phyloP scores from a whole-genome alignment of 2,797 vertebrate species.

The Dendrocincla fuliginosa region DNA sequence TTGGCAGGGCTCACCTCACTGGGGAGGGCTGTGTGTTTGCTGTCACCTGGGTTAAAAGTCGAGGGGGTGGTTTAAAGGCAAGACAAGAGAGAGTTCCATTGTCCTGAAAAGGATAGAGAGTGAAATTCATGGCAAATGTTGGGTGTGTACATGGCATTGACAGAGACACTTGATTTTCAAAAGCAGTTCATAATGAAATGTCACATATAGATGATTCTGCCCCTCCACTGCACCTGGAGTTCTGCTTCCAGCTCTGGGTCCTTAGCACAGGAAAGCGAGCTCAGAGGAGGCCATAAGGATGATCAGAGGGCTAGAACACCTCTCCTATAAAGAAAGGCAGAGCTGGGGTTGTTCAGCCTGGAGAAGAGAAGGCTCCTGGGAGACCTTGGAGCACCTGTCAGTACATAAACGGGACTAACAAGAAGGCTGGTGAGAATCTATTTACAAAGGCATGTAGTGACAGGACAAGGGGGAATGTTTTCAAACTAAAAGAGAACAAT shows the following conservation, averaged over 20 bases:
- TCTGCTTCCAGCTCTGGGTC: not conserved
- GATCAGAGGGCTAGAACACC: not conserved
- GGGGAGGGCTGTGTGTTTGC: not conserved
- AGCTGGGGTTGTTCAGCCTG: not conserved
- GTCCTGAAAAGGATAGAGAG: not conserved
- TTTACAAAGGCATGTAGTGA: not conserved
- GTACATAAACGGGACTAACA: not conserved
- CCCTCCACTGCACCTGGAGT: not conserved
- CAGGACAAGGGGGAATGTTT: not conserved
- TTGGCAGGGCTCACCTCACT: rapidly evolving
- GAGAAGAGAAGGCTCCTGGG: not conserved
- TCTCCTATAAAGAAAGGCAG: not conserved
- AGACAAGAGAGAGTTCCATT: not conserved
- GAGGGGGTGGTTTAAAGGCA: not conserved
- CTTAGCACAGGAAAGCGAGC: not conserved
- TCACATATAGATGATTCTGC: rapidly evolving
- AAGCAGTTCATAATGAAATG: not conserved
- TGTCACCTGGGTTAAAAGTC: rapidly evolving
- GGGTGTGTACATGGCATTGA: rapidly evolving
- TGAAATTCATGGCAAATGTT: not conserved
- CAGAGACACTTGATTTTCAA: not conserved
- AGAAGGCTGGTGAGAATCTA: not conserved
- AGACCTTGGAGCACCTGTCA: not conserved
- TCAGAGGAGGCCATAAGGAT: not conserved
- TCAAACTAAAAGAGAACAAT: not conserved